Evolutionary conservation across 2,888 invertebrate species (phyloP).

Genomic region (Drosophila fulvimacula): DNA sequence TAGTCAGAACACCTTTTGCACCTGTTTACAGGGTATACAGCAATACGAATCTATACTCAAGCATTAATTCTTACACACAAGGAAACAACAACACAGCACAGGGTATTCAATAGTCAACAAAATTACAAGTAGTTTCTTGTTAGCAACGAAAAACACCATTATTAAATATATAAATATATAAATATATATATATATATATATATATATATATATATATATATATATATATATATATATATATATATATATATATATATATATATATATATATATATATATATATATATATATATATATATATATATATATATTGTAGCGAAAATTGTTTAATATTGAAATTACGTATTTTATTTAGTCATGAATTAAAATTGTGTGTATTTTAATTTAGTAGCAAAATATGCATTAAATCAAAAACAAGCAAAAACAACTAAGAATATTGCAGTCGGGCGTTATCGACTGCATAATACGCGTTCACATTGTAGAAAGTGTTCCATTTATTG

Average conservation of each 20-base stretch:
- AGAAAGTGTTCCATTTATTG: no score
- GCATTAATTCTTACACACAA: conserved; percentile 7
- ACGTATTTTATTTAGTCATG: conserved; percentile 33
- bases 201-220: not conserved
- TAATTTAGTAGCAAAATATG: conserved; percentile 33
- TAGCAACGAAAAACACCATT: conserved; percentile 12
- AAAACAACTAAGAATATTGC: not conserved
- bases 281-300: not conserved
- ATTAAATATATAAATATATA: no score
- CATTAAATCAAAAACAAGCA: conserved; percentile 47
- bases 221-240: conserved; percentile 1
- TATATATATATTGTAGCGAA: not conserved
- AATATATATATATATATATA: not conserved
- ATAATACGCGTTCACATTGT: not conserved
- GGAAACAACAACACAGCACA: conserved; percentile 8
- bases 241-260: not conserved
- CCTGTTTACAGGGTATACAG: conserved; percentile 5
- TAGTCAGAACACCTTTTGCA: conserved; percentile 7
- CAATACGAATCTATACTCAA: conserved; percentile 14
- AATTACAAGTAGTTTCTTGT: not conserved
- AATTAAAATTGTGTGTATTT: conserved; percentile 20
- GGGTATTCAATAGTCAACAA: conserved; percentile 16
- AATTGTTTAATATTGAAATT: conserved; percentile 18
- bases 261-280: not conserved
- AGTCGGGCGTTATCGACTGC: not conserved